Evolutionary conservation across 1,140 invertebrate species (phyloP), one percentile per base, ranked within the genome.

Genomic region (Scylla paramamosain): DNA sequence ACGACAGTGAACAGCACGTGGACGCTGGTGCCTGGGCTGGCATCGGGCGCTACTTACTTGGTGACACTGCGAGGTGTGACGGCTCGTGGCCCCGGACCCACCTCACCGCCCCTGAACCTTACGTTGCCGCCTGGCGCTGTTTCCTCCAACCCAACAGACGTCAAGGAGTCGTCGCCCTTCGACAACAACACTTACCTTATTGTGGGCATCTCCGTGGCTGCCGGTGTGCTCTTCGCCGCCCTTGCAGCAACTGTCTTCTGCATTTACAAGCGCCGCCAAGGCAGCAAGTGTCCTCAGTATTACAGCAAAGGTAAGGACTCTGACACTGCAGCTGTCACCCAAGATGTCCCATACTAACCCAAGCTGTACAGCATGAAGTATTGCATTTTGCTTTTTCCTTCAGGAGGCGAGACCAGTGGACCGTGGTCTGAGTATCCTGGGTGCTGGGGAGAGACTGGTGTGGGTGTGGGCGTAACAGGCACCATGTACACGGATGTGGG

Each of bases 171-270:
- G 25, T 95, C 96, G 31, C 93, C 96, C 29, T 94, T 95, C 20
- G 94, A 95, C 29, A 96, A 93, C 89, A 96, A 96, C 82, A 96
- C 95, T 14, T 96, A 96, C 94, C 93, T 96, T 82, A 96, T 96
- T 31, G 89, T 96, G n/a, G 95, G 94, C 20, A 96, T 96, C 39
- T 94, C 94, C 25, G 91, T 94, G 14, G 96, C 93, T 8, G 96
- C 96, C 6, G 59, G 91, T 4, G 52, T 96, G 16, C 88, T 96
- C 77, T 96, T 95, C 28, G 94, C 91, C 32, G 93, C 87, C 14
- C 92, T 96, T 0, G 93, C 95, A 10, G 96, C 48, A 12, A 91
- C 87, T 25, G 96, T 96, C 86, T 94, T 93, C 67, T 95, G 92
- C 59, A 95, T 96, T 20, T 96, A 96, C 88, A 48, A 94, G 14